Base-by-base conservation (phyloP, 1,140 invertebrate genomes). In the Caenorhabditis briggsae region DNA sequence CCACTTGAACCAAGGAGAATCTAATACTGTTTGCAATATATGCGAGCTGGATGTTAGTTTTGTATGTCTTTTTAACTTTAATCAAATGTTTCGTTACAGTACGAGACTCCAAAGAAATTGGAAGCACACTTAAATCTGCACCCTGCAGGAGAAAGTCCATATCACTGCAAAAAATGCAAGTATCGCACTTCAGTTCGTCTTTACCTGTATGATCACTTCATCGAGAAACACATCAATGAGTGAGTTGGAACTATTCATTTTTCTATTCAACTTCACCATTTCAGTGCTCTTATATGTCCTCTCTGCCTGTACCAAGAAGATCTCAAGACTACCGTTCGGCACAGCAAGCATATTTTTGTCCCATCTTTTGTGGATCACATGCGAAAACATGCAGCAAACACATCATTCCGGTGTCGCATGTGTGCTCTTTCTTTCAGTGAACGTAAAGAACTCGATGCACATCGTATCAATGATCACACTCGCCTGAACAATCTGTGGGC, bases 31-130 rank as follows among this genome's bases (percentile, higher is more conserved):
- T 5, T 87, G 86, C 25, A 48, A 33, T 8, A 87, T 87, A n/a
- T 87, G 86, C 53, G 86, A 87, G 43, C 78, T 55, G 20, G 83
- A 84, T 56, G 82, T 84, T 41, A 78, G 82, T 65, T 43, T 61
- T 1, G 6, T 2, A 33, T 48, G 8, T 12, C 8, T 78, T 46
- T 18, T 55, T 11, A 78, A 9, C 18, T 7, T 61, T 9, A 53
- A 20, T 41, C 25, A 18, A 59, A n/a, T 33, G 14, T 64, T 82
- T 74, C 20, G 20, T n/a, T 87, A 50, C 14, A 84, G 46, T 23
- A 46, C 2, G 50, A 46, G 7, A 58, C 9, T 7, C 3, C 23
- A 20, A 18, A 8, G 2, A 41, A 1, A n/a, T 33, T 84, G 8
- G 12, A 83, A n/a, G 20, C 64, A 11, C 86, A 87, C 43, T 43